Evolutionary conservation across 2,797 vertebrate genomes (phyloP).

Genomic region (Pogonophryne albipinna): DNA sequence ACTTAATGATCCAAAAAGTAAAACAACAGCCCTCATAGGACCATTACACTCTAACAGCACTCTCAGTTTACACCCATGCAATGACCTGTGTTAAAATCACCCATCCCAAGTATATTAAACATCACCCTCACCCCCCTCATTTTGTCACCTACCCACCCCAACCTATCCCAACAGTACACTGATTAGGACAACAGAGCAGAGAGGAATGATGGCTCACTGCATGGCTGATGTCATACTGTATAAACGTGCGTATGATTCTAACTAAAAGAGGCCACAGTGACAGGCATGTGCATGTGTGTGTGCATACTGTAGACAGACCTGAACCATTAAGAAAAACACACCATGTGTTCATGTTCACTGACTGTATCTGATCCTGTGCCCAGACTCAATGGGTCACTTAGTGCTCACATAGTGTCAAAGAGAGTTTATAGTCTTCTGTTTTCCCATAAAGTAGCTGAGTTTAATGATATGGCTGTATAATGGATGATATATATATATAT

Average conservation of each 20-base stretch:
- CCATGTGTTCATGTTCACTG: slow-evolving; percentile 34
- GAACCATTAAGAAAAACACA: background rate
- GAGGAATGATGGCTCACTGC: background rate
- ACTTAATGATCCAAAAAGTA: slow-evolving; percentile 75
- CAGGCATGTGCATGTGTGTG: background rate
- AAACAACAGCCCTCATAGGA: slow-evolving; percentile 58
- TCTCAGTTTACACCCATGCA: slow-evolving; percentile 61
- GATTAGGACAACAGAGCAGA: slow-evolving; percentile 9
- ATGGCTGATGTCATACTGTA: background rate
- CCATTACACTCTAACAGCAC: slow-evolving; percentile 58
- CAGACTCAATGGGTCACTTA: slow-evolving; percentile 53
- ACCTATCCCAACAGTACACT: background rate
- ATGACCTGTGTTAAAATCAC: slow-evolving; percentile 54
- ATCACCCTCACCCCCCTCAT: slow-evolving; percentile 1
- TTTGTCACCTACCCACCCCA: background rate
- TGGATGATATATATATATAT: background rate
- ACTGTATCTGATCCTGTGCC: slow-evolving; percentile 55
- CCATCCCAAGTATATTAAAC: slow-evolving; percentile 34
- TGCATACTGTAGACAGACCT: background rate
- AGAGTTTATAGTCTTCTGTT: slow-evolving; percentile 16
- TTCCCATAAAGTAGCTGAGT: background rate
- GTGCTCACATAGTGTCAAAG: slow-evolving; percentile 42
- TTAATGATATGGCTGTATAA: background rate
- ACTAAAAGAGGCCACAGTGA: background rate
- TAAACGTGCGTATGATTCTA: background rate